Percentiles rank a stretch among this genome's conserved stretches.
phyloP scores from a whole-genome alignment of 2,888 invertebrate genomes.

The Anodontia alba region DNA sequence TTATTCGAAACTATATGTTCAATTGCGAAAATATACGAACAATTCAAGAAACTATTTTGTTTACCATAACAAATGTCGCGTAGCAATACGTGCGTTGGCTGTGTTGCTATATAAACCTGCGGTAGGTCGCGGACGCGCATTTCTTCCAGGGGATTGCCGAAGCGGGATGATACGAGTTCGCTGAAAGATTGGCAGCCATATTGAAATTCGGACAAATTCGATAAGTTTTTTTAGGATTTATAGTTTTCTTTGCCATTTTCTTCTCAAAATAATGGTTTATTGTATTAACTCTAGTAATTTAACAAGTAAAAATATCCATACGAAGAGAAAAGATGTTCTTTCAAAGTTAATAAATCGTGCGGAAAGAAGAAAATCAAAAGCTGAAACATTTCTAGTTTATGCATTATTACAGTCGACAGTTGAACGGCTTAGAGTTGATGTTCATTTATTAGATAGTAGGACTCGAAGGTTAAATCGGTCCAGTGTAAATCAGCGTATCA shows the following conservation, averaged over 20 bases:
- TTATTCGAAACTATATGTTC: too few relatives aligned
- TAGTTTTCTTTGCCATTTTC: background rate
- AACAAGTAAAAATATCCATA: background rate
- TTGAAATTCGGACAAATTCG: slow-evolving; percentile 8
- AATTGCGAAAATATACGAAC: too few relatives aligned
- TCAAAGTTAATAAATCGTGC: slow-evolving; percentile 45
- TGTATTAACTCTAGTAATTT: background rate
- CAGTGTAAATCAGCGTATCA: background rate
- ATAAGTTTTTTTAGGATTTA: background rate
- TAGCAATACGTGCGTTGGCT: background rate
- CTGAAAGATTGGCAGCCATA: slow-evolving; percentile 18
- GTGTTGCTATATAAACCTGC: slow-evolving; percentile 1
- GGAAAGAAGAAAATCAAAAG: slow-evolving; percentile 43
- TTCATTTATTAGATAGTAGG: slow-evolving; percentile 15
- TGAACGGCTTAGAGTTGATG: slow-evolving; percentile 34
- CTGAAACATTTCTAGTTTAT: slow-evolving; percentile 54
- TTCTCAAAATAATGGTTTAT: background rate
- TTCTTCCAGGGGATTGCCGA: background rate
- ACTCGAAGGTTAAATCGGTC: background rate
- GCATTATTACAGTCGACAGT: slow-evolving; percentile 56
- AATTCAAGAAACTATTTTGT: background rate
- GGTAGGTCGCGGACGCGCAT: background rate
- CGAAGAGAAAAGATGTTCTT: slow-evolving; percentile 21
- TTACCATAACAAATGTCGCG: background rate
- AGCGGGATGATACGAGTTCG: background rate